These are phyloP conservation scores for Megathymus violae DNA, from an alignment of 1,140 invertebrate species.

Conservation along the genomic window DNA sequence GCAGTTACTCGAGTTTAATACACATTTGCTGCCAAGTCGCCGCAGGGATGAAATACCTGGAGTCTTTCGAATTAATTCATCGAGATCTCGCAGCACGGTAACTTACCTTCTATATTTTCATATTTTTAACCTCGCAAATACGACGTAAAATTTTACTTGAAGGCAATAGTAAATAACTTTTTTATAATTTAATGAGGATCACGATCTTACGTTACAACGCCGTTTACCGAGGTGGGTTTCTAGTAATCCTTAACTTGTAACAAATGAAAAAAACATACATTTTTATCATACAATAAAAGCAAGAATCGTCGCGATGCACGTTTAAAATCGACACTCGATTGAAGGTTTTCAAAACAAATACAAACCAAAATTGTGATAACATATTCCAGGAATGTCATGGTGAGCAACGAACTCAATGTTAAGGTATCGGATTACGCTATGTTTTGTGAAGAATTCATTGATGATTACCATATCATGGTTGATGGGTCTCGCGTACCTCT, in stretches of 20 bases:
- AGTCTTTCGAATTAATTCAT: conserved; percentile 90
- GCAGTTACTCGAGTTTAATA: conserved; percentile 91
- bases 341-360: no score
- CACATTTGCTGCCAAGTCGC: conserved; percentile 94
- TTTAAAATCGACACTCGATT: no score
- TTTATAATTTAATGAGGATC: no score
- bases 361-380: neutral
- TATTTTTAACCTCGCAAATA: no score
- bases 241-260: no score
- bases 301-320: no score
- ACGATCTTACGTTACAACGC: no score
- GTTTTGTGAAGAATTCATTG: conserved; percentile 92
- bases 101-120: conserved; percentile 37
- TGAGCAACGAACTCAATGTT: conserved; percentile 90
- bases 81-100: conserved; percentile 91
- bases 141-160: no score
- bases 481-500: conserved; percentile 92
- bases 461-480: conserved; percentile 93
- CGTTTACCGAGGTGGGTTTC: no score
- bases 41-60: conserved; percentile 94
- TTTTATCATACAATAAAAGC: no score
- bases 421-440: conserved; percentile 96
- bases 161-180: no score
- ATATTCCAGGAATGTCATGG: conserved; percentile 91
- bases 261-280: no score